Percentiles rank a stretch among this genome's conserved stretches.
These are phyloP conservation scores for Pyrochroa serraticornis DNA, from an alignment of 2,888 invertebrate genomes.

Conservation along the genomic window DNA sequence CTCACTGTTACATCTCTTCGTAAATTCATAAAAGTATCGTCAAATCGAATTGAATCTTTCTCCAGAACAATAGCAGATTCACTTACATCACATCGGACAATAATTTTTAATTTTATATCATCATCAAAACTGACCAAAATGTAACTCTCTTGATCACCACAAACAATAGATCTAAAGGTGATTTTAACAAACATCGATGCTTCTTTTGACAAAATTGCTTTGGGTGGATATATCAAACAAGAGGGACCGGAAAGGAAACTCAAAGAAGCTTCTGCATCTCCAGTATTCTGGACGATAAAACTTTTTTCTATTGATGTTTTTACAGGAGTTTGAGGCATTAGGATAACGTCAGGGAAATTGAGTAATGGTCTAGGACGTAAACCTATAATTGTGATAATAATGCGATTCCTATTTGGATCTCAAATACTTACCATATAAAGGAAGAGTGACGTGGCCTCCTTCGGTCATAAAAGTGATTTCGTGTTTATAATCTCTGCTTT, in stretches of 20 bases:
- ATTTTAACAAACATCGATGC: constrained; percentile 61
- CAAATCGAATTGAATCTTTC: constrained; percentile 60
- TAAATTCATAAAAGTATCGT: constrained; percentile 66
- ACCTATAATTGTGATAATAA: constrained; percentile 47
- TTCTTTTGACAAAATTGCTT: constrained; percentile 60
- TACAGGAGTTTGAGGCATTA: constrained; percentile 61
- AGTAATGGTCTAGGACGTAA: constrained; percentile 64
- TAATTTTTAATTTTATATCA: constrained; percentile 62
- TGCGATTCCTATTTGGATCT: neutral
- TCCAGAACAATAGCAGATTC: constrained; percentile 61
- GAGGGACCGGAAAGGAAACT: constrained; percentile 56
- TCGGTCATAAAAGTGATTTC: constrained; percentile 63
- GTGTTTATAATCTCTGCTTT: constrained; percentile 63
- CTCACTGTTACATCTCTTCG: constrained; percentile 61
- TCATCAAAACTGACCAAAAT: constrained; percentile 55
- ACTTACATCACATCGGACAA: constrained; percentile 58
- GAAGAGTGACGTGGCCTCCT: constrained; percentile 61
- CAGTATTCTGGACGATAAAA: constrained; percentile 64
- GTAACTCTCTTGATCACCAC: constrained; percentile 50
- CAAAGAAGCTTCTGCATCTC: constrained; percentile 60
- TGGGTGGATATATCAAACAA: constrained; percentile 62
- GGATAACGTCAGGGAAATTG: constrained; percentile 65
- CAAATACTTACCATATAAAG: constrained; percentile 63
- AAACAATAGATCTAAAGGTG: constrained; percentile 59
- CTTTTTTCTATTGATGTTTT: constrained; percentile 60